Conservation (phyloP, 2,113 vertebrate species). For the Caretta caretta region DNA sequence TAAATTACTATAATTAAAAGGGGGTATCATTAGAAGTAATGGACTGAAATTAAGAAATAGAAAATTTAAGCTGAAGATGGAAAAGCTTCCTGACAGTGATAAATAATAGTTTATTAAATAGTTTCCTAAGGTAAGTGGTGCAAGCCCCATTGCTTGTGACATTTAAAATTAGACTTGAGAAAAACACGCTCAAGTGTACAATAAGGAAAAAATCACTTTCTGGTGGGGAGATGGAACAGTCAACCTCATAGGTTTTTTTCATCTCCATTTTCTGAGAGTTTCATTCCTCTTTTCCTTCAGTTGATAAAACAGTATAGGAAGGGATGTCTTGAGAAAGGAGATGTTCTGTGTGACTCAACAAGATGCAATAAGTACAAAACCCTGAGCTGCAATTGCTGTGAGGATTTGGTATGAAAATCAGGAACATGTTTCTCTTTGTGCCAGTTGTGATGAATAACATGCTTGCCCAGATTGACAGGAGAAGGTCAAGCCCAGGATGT, state of each 20-base stretch:
- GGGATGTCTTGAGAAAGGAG: constrained; percentile 10
- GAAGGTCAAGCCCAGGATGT: neutral
- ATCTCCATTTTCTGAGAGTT: constrained; percentile 9
- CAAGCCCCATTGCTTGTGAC: neutral
- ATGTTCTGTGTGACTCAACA: constrained; percentile 1
- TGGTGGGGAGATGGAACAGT: neutral
- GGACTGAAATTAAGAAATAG: neutral
- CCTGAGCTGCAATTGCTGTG: neutral
- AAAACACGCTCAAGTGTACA: constrained; percentile 4
- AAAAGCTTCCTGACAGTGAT: neutral
- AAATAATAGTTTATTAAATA: neutral
- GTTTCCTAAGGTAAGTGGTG: neutral
- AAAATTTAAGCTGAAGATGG: neutral
- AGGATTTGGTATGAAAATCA: constrained; percentile 14
- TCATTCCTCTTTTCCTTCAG: constrained; percentile 20
- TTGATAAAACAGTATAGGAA: constrained; percentile 31
- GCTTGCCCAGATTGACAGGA: neutral
- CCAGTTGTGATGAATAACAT: neutral
- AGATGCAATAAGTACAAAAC: neutral
- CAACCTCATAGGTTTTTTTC: constrained; percentile 11
- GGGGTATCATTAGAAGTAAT: neutral
- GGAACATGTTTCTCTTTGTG: neutral
- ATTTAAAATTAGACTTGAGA: constrained; percentile 17
- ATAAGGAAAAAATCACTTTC: neutral
- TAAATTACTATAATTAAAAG: neutral